Evolutionary conservation across 1,140 invertebrate genomes (phyloP).

Genomic region (Neelides sp.): DNA sequence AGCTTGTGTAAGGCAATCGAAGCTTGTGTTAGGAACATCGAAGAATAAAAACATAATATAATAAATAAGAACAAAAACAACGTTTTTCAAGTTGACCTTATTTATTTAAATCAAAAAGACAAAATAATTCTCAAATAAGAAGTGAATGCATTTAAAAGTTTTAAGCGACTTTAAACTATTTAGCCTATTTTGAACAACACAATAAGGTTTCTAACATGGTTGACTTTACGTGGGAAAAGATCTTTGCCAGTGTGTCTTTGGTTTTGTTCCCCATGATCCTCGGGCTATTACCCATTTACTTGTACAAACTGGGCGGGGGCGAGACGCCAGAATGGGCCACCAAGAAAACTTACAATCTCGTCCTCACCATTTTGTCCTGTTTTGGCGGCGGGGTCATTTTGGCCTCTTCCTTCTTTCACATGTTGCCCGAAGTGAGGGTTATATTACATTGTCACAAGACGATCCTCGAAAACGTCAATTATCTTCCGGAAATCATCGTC

Average conservation of each 20-base stretch:
- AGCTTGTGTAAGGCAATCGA: too few relatives aligned
- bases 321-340: neutral
- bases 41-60: too few relatives aligned
- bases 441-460: too few relatives aligned
- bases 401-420: constrained; percentile 75
- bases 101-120: too few relatives aligned
- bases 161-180: too few relatives aligned
- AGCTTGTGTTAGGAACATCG: too few relatives aligned
- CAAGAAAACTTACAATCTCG: constrained; percentile 12
- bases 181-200: too few relatives aligned
- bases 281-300: constrained; percentile 51
- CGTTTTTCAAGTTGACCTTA: too few relatives aligned
- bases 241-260: constrained; percentile 54
- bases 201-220: neutral
- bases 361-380: constrained; percentile 50
- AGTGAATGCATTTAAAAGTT: too few relatives aligned
- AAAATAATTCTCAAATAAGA: too few relatives aligned
- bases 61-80: too few relatives aligned
- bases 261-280: constrained; percentile 53
- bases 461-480: too few relatives aligned
- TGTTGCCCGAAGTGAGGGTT: constrained; percentile 73
- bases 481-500: constrained; percentile 53
- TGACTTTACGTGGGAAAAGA: constrained; percentile 39
- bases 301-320: constrained; percentile 42
- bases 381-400: constrained; percentile 84